Evolutionary conservation across 2,888 invertebrate species (phyloP), one percentile per base, ranked within the genome.

Genomic region (Mesorhabditis spiculigera): DNA sequence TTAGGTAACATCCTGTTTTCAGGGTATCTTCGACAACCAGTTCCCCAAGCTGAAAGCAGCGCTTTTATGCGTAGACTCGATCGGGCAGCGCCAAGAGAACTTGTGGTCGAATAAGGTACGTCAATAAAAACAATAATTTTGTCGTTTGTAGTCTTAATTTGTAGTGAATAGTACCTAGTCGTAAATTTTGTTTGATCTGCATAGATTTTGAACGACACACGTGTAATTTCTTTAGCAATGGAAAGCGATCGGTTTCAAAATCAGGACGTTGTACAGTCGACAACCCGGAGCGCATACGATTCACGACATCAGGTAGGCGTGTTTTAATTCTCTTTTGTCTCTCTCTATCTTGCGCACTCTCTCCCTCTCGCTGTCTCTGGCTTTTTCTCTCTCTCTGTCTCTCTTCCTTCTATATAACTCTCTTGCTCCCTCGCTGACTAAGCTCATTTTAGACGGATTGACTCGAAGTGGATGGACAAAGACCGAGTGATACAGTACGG

Each of bases 51-150:
- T 50, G 58, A 50, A 50, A n/a, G 8, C 10, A 13, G 58, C 58
- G 10, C n/a, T 50, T 10, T 50, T 50, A 13, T 50, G 58, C 58
- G 58, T 50, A 10, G 58, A 50, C n/a, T 50, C 58, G 58, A 50
- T 50, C 58, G 58, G 58, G 58, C 58, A 50, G n/a, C 58, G 58
- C 8, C 58, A 50, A 50, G 58, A 50, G 58, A 50, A 50, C n/a
- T 3, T 50, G 58, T 50, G 58, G 58, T 13, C 58, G n/a, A 50
- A 10, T 10, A 50, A 50, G 58, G 58, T 50, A n/a, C 8, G 58
- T 10, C 8, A 50, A 50, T 10, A n/a, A n/a, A n/a, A 13, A 50
- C 8, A 50, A 50, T 2, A 50, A 50, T 13, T n/a, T 13, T 13
- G n/a, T 50, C n/a, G n/a, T n/a, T n/a, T n/a, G 58, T n/a, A 50